Evolutionary conservation across 2,888 invertebrate genomes (phyloP).

Genomic region (Spodoptera picta): DNA sequence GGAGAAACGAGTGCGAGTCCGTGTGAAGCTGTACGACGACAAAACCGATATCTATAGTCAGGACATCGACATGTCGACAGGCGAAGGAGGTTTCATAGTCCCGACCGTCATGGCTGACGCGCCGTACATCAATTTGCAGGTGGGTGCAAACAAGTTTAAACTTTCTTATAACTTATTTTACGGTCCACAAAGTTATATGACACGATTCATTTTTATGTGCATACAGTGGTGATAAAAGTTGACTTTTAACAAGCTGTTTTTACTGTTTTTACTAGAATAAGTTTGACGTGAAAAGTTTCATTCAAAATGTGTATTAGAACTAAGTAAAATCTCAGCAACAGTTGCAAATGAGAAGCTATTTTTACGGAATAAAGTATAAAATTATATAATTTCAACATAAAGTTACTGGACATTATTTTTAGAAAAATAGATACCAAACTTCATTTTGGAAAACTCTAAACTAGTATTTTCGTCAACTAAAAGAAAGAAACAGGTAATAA

Average conservation of each 20-base stretch:
- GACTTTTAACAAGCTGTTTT: slow-evolving; percentile 19
- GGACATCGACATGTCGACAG: slow-evolving; percentile 91
- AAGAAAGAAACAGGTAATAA: too few species aligned
- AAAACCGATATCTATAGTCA: slow-evolving; percentile 91
- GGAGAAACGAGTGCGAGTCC: slow-evolving; percentile 90
- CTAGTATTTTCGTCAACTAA: too few species aligned
- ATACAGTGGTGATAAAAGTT: slow-evolving; percentile 5
- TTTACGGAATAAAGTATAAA: too few species aligned
- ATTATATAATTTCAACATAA: too few species aligned
- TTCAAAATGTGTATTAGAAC: too few species aligned
- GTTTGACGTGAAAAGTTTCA: not conserved
- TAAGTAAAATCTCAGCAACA: too few species aligned
- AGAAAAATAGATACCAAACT: too few species aligned
- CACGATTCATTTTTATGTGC: slow-evolving; percentile 29
- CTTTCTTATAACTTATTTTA: slow-evolving; percentile 35
- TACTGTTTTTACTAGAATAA: slow-evolving; percentile 3
- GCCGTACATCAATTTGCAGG: slow-evolving; percentile 90
- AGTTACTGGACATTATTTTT: too few species aligned
- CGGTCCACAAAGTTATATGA: slow-evolving; percentile 21
- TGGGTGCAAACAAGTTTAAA: slow-evolving; percentile 64
- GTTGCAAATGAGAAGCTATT: too few species aligned
- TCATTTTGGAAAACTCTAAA: too few species aligned
- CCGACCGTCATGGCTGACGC: slow-evolving; percentile 91
- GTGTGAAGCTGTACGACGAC: slow-evolving; percentile 91
- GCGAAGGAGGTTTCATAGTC: slow-evolving; percentile 91